A percentile compares a stretch with the other conserved stretches of the same genome.
phyloP scores from a whole-genome alignment of 2,797 vertebrate species.

The Merluccius polli region DNA sequence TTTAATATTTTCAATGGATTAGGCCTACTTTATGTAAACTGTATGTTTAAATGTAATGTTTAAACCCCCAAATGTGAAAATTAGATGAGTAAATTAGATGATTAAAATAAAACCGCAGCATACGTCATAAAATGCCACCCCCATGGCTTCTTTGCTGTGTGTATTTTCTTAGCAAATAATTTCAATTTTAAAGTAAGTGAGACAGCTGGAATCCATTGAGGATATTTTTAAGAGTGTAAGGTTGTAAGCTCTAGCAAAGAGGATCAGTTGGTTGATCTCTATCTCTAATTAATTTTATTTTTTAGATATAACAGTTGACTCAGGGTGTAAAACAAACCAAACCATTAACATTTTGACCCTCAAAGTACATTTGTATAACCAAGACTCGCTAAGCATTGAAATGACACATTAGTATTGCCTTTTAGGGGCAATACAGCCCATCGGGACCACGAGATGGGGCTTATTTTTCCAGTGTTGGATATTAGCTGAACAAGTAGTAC shows the following conservation, averaged over 20 bases:
- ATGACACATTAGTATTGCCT: neutral
- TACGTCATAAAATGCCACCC: neutral
- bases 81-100: neutral
- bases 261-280: neutral
- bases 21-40: neutral
- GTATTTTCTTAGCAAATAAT: neutral
- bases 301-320: neutral
- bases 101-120: neutral
- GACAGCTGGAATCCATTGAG: neutral
- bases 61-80: neutral
- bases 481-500: neutral
- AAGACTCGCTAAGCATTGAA: neutral
- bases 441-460: neutral
- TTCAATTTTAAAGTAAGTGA: neutral
- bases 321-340: neutral
- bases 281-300: neutral
- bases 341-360: neutral
- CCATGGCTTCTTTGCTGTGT: neutral
- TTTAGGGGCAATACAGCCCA: neutral
- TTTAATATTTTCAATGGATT: neutral
- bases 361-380: neutral
- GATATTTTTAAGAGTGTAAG: neutral
- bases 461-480: neutral
- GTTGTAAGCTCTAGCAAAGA: neutral
- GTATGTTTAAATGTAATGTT: neutral